These are phyloP conservation scores for Tricholaema leucomelas DNA, from an alignment of 2,113 vertebrate species.

Conservation along the genomic window DNA sequence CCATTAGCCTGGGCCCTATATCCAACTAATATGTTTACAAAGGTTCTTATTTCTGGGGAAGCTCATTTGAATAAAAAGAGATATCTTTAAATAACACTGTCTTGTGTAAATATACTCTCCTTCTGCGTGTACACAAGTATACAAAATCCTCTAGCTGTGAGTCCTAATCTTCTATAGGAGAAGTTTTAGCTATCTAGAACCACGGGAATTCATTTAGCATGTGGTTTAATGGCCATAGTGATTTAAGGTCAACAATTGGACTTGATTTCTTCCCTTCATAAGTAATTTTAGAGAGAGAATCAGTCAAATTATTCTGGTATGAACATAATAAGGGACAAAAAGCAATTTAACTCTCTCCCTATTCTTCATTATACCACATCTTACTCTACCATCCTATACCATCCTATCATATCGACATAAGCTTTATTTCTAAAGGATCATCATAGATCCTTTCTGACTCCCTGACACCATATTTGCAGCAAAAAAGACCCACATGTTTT, in stretches of 20 bases:
- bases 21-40: background rate
- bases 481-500: background rate
- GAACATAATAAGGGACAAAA: background rate
- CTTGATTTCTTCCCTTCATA: background rate
- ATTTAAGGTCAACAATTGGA: no score
- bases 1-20: background rate
- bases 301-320: background rate
- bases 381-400: background rate
- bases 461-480: background rate
- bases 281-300: background rate
- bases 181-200: background rate
- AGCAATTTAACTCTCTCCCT: background rate
- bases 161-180: background rate
- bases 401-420: background rate
- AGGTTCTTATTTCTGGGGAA: background rate
- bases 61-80: background rate
- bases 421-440: background rate
- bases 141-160: background rate
- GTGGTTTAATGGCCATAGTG: no score
- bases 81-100: background rate
- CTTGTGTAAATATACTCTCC: background rate
- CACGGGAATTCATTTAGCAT: background rate
- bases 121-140: background rate
- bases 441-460: background rate
- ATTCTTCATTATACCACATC: background rate